Base-by-base conservation (phyloP, 2,113 vertebrate species). In the Heterotis niloticus region DNA sequence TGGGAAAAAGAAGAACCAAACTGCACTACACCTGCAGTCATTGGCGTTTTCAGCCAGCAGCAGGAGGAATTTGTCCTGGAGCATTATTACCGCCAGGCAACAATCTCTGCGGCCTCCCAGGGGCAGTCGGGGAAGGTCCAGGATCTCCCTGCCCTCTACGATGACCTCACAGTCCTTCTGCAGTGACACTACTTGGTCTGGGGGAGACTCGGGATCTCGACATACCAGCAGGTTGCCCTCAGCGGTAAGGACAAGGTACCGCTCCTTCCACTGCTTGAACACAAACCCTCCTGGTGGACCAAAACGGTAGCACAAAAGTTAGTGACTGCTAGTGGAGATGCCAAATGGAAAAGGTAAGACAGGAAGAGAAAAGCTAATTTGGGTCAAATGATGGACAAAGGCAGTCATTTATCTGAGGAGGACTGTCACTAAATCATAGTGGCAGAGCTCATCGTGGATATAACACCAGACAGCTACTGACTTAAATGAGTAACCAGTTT, bases 251-350 rank as follows among this genome's bases (percentile, higher is more conserved):
- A 93, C 86, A 0, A 94, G 80, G 76, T 91, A 94, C 65, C 88
- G 90, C 85, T 94, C 93, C 84, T 94, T 94, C 93, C 93, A 95
- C 83, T 94, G 93, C 82, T 95, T 95, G 24, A 95, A 94, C 88
- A 95, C 88, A 81, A 94, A 93, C 24, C 94, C 93, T 0, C 93
- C 94, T 94, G 78, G 28, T 76, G 12, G 29, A 34, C 24, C 44
- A 29, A 13, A n/a, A 26, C 23, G 24, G 10, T 18, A 62, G 56
- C 13, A 12, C 56, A 18, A 72, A 17, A 70, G 68, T 18, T 1
- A 70, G 68, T 12, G 68, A 34, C 18, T 12, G 16, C 18, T 23
- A 18, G 9, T 4, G 54, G 11, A 13, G n/a, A 28, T 28, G 16
- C 67, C 12, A 29, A 29, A 68, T 44, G 66, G 16, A 28, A 16